Evolutionary conservation across 2,113 vertebrate genomes (phyloP), one percentile per base, ranked within the genome.

Genomic region (Brachyistius frenatus): DNA sequence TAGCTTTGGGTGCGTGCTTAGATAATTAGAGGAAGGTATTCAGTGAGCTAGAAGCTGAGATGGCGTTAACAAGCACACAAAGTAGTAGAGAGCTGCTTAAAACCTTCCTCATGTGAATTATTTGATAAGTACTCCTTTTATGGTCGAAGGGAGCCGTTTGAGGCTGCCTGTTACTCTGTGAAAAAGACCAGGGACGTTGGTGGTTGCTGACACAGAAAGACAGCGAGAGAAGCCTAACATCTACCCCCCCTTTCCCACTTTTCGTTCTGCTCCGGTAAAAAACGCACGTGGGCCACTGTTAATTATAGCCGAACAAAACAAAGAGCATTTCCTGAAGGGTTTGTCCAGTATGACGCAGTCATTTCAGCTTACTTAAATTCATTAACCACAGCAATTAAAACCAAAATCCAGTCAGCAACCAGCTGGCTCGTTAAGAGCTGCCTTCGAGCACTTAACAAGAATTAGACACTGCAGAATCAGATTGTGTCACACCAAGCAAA

Each of bases 341-440:
- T 87, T 79, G 76, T 74, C 73, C 70, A 84, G 67, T 78, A 76
- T 91, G 87, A 94, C 77, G 77, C 80, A 91, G 44, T 93, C 89
- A 88, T 86, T 93, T 95, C 86, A 89, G 83, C 84, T 91, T 93
- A 90, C 89, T 91, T 94, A 93, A 92, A 90, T 52, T 72, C 84
- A 85, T 94, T 93, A 91, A 88, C 84, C 84, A 82, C 77, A 89
- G 76, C 47, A 94, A 92, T 90, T 94, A 95, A 94, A 94, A 91
- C 60, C 80, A 80, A 94, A 95, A 93, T 93, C 87, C 79, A 86
- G 90, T 72, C 73, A 88, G 88, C 57, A 87, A 79, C 70, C 89
- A 91, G 88, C 80, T 78, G 52, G 69, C 76, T 86, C 46, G 52
- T 86, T 92, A 78, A 62, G 74, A 82, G 80, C 84, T 82, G 85